Conservation (phyloP, 2,888 invertebrate genomes). For the Dilophus febrilis region DNA sequence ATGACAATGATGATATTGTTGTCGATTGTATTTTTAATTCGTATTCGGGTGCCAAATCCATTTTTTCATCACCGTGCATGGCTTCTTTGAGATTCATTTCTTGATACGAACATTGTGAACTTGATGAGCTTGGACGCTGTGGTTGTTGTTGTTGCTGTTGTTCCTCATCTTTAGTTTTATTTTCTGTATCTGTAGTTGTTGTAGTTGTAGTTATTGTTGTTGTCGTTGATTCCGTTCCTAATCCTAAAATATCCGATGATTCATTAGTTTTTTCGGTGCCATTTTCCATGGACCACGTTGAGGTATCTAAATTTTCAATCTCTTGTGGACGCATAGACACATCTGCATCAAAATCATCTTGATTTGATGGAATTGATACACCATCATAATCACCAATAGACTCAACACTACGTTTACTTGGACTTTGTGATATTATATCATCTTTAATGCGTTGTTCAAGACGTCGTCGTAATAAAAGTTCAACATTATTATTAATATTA, state of each 20-base stretch:
- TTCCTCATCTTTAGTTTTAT: background rate
- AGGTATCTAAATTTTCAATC: constrained; percentile 7
- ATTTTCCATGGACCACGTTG: background rate
- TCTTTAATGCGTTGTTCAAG: constrained; percentile 13
- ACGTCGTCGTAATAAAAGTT: constrained; percentile 3
- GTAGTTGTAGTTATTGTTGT: constrained; percentile 15
- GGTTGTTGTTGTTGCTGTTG: constrained; percentile 6
- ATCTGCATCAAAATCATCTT: constrained; percentile 23
- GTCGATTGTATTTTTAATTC: background rate
- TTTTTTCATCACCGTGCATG: constrained; percentile 17
- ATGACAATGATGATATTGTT: no score
- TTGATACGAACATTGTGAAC: constrained; percentile 10
- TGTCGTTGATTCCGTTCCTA: background rate
- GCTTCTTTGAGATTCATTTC: constrained; percentile 17
- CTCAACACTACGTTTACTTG: constrained; percentile 43
- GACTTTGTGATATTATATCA: constrained; percentile 48
- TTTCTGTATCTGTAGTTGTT: constrained; percentile 7
- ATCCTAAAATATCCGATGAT: background rate
- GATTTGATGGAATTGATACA: constrained; percentile 16
- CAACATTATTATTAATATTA: background rate
- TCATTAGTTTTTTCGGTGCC: background rate
- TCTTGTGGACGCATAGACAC: constrained; percentile 26
- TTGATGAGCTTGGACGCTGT: constrained; percentile 6
- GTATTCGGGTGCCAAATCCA: constrained; percentile 11
- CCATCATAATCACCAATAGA: constrained; percentile 26